These are phyloP conservation scores for Cinclus mexicanus DNA, from an alignment of 2,113 vertebrate species.

Conservation along the genomic window DNA sequence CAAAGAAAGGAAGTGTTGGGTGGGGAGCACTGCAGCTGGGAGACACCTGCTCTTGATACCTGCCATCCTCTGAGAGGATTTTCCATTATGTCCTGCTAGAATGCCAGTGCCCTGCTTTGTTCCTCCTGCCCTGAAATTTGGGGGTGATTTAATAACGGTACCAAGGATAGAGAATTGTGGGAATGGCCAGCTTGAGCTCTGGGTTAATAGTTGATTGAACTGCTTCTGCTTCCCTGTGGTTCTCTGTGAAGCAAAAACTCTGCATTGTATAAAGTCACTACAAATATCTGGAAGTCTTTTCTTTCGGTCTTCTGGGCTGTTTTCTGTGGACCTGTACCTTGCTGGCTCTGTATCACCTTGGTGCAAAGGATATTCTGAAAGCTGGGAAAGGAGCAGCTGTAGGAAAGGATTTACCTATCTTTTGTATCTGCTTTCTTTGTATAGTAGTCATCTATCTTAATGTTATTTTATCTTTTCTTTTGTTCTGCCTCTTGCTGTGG, in stretches of 20 bases:
- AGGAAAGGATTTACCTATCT: background rate
- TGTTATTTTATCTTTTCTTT: background rate
- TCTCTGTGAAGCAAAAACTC: background rate
- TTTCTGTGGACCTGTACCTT: background rate
- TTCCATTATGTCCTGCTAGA: background rate
- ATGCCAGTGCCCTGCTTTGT: background rate
- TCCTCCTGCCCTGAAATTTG: background rate
- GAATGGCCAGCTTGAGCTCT: background rate
- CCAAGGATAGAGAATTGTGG: background rate
- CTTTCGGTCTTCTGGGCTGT: background rate
- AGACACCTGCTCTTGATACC: background rate
- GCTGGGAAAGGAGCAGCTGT: background rate
- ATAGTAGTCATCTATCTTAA: background rate
- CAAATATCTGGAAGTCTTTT: background rate
- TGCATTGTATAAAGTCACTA: background rate
- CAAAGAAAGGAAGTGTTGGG: background rate
- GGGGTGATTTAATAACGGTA: background rate
- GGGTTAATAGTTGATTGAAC: background rate
- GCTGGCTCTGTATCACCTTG: rapidly evolving
- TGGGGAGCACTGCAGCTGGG: background rate
- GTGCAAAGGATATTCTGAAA: background rate
- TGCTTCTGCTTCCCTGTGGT: rapidly evolving
- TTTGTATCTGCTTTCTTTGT: background rate
- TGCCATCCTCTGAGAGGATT: background rate
- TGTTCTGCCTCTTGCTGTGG: background rate